These are phyloP conservation scores for Phocoena sinus DNA, from an alignment of 2,113 vertebrate genomes.

Conservation along the genomic window DNA sequence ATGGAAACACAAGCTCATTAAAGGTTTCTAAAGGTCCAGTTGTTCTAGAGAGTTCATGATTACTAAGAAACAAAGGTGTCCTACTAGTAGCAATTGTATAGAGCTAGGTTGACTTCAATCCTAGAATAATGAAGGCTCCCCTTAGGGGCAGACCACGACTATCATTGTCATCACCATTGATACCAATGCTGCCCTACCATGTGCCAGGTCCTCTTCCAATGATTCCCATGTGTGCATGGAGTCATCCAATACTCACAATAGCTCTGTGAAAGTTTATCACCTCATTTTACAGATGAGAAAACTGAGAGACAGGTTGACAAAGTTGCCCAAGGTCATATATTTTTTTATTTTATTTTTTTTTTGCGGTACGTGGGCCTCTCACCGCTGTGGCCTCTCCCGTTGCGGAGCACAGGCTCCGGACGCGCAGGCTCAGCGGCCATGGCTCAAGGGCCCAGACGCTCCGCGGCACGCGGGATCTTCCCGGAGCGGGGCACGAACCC, in stretches of 20 bases:
- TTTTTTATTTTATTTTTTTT: no score
- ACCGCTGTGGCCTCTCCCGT: no score
- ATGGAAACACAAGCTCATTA: neutral
- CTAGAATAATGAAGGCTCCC: neutral
- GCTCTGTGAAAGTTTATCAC: neutral
- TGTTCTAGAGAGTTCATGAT: neutral
- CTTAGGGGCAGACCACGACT: neutral
- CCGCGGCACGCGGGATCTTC: no score
- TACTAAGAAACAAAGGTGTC: neutral
- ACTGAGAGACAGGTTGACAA: neutral
- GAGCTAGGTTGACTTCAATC: neutral
- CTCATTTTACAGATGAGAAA: neutral
- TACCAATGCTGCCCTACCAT: fast-evolving
- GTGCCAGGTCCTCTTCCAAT: neutral
- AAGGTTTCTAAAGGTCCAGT: neutral
- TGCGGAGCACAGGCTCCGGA: no score
- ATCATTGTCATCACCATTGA: fast-evolving
- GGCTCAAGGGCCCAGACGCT: no score
- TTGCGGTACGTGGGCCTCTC: no score
- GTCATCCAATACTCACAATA: no score
- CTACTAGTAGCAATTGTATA: neutral
- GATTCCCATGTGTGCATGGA: neutral
- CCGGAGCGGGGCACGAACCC: no score
- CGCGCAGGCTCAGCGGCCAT: no score
- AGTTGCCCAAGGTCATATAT: neutral